Conservation (phyloP, 2,888 invertebrate genomes). For the Ariolimax columbianus region DNA sequence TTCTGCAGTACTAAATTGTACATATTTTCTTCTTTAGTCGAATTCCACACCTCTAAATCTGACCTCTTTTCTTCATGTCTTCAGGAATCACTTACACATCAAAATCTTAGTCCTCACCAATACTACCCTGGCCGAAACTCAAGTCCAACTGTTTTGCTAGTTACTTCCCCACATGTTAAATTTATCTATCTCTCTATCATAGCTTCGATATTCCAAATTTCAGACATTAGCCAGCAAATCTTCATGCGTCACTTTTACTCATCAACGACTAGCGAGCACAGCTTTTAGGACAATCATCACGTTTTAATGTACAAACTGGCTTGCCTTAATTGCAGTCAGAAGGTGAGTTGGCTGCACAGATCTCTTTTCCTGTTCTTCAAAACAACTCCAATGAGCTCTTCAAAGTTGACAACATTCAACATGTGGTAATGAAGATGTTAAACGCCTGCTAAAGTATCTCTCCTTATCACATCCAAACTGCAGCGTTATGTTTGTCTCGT, state of each 20-base stretch:
- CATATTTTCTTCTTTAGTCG: no score
- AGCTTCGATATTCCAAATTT: no score
- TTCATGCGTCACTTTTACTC: neutral
- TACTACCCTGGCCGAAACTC: no score
- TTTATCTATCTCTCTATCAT: no score
- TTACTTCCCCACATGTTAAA: no score
- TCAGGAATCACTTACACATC: no score
- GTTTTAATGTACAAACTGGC: constrained; percentile 1
- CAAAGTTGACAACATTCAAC: neutral
- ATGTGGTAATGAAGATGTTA: neutral
- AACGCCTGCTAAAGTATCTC: neutral
- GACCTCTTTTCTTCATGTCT: no score
- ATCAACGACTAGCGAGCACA: neutral
- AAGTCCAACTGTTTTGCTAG: no score
- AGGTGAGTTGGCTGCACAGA: neutral
- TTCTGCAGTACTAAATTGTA: no score
- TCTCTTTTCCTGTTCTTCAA: constrained; percentile 11
- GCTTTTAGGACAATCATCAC: neutral
- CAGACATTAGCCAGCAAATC: neutral
- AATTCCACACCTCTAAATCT: no score
- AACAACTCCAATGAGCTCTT: neutral
- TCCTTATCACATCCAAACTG: neutral
- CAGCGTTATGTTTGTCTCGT: neutral
- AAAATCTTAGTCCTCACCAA: no score
- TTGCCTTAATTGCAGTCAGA: constrained; percentile 2